Evolutionary conservation across 2,888 invertebrate species (phyloP).

Genomic region (Choristoneura rosaceana): DNA sequence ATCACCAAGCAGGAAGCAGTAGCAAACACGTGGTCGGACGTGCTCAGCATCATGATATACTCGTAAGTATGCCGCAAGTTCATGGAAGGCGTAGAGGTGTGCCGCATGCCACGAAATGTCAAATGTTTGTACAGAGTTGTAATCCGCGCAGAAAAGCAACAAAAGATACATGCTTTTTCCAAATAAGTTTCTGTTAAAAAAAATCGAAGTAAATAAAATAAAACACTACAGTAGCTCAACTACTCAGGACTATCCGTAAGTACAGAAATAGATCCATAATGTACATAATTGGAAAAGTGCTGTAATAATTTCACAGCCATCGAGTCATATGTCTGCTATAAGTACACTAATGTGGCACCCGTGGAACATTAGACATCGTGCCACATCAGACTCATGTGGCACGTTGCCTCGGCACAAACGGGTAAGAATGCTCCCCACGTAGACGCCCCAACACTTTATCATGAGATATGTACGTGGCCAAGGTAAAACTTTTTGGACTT

Average conservation of each 20-base stretch:
- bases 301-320: not conserved
- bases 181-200: too few relatives aligned
- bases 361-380: not conserved
- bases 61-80: not conserved
- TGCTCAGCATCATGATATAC: constrained; percentile 13
- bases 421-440: constrained; percentile 35
- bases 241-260: not conserved
- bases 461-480: constrained; percentile 38
- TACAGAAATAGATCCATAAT: not conserved
- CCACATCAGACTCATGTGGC: not conserved
- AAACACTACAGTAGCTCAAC: too few relatives aligned
- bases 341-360: not conserved
- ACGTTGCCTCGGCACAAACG: constrained; percentile 4
- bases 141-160: not conserved
- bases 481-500: constrained; percentile 35
- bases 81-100: not conserved
- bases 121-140: not conserved
- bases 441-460: constrained; percentile 41
- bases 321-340: not conserved
- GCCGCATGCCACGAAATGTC: constrained; percentile 3
- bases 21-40: constrained; percentile 11
- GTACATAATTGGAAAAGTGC: not conserved
- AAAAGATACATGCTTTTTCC: too few relatives aligned
- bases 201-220: too few relatives aligned
- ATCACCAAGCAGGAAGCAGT: constrained; percentile 10